Percentiles rank a stretch among this genome's conserved stretches.
Evolutionary conservation across 2,113 vertebrate species (phyloP).

Genomic region (Nannospalax galili): DNA sequence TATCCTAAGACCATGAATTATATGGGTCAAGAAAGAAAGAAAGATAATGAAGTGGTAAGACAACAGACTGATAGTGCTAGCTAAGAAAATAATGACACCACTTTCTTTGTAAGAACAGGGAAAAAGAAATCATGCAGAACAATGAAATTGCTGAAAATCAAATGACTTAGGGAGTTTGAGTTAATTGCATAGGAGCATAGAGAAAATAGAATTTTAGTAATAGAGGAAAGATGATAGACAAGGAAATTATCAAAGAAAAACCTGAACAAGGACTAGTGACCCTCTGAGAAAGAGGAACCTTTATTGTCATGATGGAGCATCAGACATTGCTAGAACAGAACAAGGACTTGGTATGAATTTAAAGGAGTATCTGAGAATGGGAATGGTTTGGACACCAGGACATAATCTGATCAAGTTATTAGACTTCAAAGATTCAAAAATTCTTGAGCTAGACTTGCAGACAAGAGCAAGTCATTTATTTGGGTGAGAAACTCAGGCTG

Average conservation of each 20-base stretch:
- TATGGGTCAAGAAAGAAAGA: background rate
- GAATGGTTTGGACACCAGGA: background rate
- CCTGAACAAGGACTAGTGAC: background rate
- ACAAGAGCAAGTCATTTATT: background rate
- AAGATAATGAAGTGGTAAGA: background rate
- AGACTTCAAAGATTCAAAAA: background rate
- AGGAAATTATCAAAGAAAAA: background rate
- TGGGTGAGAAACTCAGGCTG: background rate
- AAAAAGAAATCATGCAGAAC: background rate
- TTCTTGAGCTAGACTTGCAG: background rate
- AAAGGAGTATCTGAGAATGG: background rate
- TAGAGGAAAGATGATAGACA: background rate
- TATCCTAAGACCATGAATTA: background rate
- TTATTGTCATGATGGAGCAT: background rate
- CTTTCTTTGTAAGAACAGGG: background rate
- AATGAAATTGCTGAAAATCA: constrained; percentile 22
- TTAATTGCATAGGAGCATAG: constrained; percentile 4
- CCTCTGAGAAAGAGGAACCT: background rate
- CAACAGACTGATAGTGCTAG: background rate
- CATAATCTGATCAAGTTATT: background rate
- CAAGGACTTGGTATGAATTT: constrained; percentile 37
- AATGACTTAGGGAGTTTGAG: background rate
- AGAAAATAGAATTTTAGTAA: background rate
- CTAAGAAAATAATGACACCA: background rate
- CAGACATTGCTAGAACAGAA: background rate